These are phyloP conservation scores for Burhinus bistriatus DNA, from an alignment of 2,113 vertebrate genomes.

Conservation along the genomic window DNA sequence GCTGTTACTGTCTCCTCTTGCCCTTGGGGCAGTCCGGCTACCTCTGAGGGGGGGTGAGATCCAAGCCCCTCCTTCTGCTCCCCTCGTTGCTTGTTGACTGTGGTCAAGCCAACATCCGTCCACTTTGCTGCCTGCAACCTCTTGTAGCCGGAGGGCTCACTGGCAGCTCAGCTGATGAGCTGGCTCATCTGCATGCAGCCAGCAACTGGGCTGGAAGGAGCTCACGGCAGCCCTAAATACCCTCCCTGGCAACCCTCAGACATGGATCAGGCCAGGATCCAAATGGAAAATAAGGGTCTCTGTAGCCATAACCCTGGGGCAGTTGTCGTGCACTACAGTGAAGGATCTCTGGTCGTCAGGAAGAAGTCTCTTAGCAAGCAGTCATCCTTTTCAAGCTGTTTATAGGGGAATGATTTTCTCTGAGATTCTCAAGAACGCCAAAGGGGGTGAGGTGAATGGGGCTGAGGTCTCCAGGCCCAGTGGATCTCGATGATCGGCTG, in stretches of 20 bases:
- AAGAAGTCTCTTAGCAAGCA: neutral
- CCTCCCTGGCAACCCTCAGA: slow-evolving; percentile 41
- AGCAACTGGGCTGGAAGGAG: slow-evolving; percentile 59
- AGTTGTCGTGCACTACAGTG: neutral
- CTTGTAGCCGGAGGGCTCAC: neutral
- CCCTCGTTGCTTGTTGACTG: neutral
- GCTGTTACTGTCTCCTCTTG: neutral
- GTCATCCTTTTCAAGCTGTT: neutral
- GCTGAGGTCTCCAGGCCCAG: neutral
- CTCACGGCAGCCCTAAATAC: slow-evolving; percentile 44
- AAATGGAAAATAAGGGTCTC: slow-evolving; percentile 35
- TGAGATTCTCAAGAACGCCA: neutral
- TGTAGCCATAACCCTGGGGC: neutral
- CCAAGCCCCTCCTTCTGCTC: neutral
- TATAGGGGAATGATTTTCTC: neutral
- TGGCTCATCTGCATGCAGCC: slow-evolving; percentile 52
- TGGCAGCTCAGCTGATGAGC: slow-evolving; percentile 46
- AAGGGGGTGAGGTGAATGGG: neutral
- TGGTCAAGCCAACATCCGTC: slow-evolving; percentile 11
- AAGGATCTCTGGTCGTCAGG: neutral
- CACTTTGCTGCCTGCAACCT: slow-evolving; percentile 29
- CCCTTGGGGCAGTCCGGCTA: neutral
- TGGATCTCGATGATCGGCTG: neutral
- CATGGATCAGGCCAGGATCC: neutral
- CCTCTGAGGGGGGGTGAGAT: neutral